Base-by-base conservation (phyloP, 2,888 invertebrate genomes). In the Coleophora deauratella region DNA sequence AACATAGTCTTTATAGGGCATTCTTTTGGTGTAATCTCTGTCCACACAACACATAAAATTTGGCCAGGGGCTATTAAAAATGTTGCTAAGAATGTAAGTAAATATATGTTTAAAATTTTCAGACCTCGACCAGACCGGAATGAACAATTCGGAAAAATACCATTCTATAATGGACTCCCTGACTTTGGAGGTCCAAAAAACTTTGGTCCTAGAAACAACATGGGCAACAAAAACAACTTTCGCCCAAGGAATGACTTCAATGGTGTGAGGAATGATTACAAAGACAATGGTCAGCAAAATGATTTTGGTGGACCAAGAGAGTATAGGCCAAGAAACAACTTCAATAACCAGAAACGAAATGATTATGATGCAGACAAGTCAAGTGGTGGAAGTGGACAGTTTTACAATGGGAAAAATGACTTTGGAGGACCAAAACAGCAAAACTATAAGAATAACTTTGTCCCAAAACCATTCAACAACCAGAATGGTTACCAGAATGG, bases 91-190 rank as follows among this genome's bases (percentile, higher is more conserved):
- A n/a, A n/a, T n/a, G n/a, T n/a, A n/a, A n/a, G n/a, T n/a, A n/a
- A n/a, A n/a, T n/a, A n/a, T n/a, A n/a, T n/a, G n/a, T n/a, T 2
- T 10, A 31, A 43, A 50, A 87, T 85, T 85, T 89, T 84, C 76
- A 88, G 89, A 69, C 87, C 88, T 64, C 84, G 89, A 69, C 82
- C 88, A 70, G 89, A 90, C 73, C 88, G 89, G 69, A 87, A 87
- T 79, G 89, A 89, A 86, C 88, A 89, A 87, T 87, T 85, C 72
- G 87, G 86, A 69, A 89, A 89, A 76, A 79, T 88, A 50, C 82
- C 77, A 45, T 81, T 69, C 55, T 75, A 74, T 48, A 81, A 79
- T 70, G 76, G 77, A 42, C 52, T 76, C 46, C 73, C 59, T 55
- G 85, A 86, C 46, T 86, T 86, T 63, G 86, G 86, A 36, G 86